Base-by-base conservation (phyloP, 2,888 invertebrate genomes). In the Sphaerophoria rueppellii region DNA sequence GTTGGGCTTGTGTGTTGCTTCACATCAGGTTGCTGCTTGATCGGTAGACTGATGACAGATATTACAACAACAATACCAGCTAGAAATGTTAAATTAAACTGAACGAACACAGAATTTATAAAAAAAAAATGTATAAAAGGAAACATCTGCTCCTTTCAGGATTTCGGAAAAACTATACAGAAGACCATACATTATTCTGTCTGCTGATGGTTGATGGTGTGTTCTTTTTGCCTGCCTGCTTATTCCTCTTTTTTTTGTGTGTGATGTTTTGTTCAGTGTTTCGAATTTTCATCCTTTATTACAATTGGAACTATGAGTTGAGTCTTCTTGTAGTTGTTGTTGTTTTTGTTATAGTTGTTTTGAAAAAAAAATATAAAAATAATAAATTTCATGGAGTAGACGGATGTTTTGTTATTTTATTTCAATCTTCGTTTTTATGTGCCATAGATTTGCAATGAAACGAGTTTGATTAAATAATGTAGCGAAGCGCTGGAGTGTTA, bases 81-180 rank as follows among this genome's bases (percentile, higher is more conserved):
- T 32, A 61, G n/a, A 6, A 67, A 73, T 46, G 63, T 48, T 77
- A 72, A 76, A 81, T 76, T 77, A 80, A 76, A 70, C 35, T 65
- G 35, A 50, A 65, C 65, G 16, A 65, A 65, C 50, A 50, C 50
- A 72, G 55, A 69, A n/a, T n/a, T n/a, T 9, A 37, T 37, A 63
- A 35, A 55, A 35, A 55, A 46, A 46, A 48, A 69, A 80, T 58
- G 77, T 89, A 88, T 89, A 89, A 91, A 90, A 89, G 87, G 88
- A 89, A 90, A 90, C 90, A 90, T 90, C 90, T 90, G 90, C 91
- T 91, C 89, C 90, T 91, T 91, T 91, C 88, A 90, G 73, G 90
- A 91, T 90, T 91, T 90, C 88, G 91, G 90, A 91, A 91, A 88
- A 90, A 90, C 91, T 90, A 88, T 88, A 67, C 54, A 67, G 40